phyloP scores from a whole-genome alignment of 2,797 vertebrate genomes.

The Uromys caudimaculatus region DNA sequence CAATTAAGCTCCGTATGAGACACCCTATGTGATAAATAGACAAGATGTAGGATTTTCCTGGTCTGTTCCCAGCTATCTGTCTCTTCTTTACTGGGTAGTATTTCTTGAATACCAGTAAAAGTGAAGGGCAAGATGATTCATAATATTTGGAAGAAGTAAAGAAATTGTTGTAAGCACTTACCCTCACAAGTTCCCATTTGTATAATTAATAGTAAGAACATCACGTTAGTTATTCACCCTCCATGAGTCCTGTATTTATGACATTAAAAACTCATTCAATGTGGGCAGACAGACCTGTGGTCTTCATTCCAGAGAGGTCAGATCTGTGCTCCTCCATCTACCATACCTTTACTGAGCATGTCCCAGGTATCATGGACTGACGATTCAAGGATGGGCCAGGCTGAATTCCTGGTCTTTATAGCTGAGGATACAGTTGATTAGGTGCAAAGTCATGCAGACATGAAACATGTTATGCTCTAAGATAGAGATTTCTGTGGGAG shows the following conservation, averaged over 20 bases:
- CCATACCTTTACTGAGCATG: not conserved
- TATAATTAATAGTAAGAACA: slow-evolving; percentile 25
- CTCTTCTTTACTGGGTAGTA: not conserved
- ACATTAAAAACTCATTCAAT: not conserved
- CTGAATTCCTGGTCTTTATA: slow-evolving; percentile 31
- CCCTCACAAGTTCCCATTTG: slow-evolving; percentile 35
- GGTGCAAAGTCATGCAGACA: not conserved
- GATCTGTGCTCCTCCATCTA: not conserved
- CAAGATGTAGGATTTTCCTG: not conserved
- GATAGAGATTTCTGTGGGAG: not conserved
- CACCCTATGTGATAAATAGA: not conserved
- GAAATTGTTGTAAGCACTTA: slow-evolving; percentile 44
- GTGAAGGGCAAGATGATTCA: slow-evolving; percentile 15
- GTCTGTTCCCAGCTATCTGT: not conserved
- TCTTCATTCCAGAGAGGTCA: slow-evolving; percentile 17
- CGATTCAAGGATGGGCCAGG: not conserved
- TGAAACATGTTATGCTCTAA: not conserved
- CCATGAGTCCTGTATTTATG: not conserved
- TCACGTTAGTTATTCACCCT: slow-evolving; percentile 9
- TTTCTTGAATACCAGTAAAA: not conserved
- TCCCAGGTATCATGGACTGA: not conserved
- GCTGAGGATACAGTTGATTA: not conserved
- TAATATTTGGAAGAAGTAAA: slow-evolving; percentile 48
- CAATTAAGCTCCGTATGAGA: not conserved
- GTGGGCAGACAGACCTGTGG: not conserved